Evolutionary conservation across 2,113 vertebrate species (phyloP).

Genomic region (Raja brachyura): DNA sequence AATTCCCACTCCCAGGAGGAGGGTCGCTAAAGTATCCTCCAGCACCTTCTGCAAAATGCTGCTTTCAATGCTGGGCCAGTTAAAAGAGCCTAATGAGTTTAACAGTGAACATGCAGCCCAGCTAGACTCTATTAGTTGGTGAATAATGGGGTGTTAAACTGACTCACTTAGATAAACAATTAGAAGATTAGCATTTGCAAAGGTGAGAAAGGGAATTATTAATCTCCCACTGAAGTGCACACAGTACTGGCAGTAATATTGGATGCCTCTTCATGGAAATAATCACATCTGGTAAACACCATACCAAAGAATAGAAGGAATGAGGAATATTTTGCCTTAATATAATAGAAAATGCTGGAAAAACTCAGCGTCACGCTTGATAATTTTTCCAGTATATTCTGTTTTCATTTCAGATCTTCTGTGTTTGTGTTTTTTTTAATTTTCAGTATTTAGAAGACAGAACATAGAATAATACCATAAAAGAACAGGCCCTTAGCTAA

Average conservation of each 20-base stretch:
- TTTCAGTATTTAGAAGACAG: background rate
- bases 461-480: no score
- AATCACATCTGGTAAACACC: background rate
- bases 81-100: slow-evolving; percentile 30
- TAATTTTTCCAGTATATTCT: no score
- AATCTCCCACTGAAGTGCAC: slow-evolving; percentile 24
- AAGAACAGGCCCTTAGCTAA: no score
- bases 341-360: no score
- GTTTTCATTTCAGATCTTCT: no score
- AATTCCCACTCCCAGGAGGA: background rate
- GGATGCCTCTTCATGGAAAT: background rate
- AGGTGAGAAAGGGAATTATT: slow-evolving; percentile 35
- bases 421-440: no score
- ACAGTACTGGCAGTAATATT: background rate
- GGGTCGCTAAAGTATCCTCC: background rate
- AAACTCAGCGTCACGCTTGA: no score
- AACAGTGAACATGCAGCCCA: background rate
- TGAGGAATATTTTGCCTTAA: background rate
- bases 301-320: background rate
- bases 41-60: background rate
- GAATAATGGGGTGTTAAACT: slow-evolving; percentile 31
- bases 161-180: slow-evolving; percentile 34
- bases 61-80: background rate
- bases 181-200: slow-evolving; percentile 33
- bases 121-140: slow-evolving; percentile 22